phyloP scores from a whole-genome alignment of 2,113 vertebrate species.

The Eubucco bourcierii region DNA sequence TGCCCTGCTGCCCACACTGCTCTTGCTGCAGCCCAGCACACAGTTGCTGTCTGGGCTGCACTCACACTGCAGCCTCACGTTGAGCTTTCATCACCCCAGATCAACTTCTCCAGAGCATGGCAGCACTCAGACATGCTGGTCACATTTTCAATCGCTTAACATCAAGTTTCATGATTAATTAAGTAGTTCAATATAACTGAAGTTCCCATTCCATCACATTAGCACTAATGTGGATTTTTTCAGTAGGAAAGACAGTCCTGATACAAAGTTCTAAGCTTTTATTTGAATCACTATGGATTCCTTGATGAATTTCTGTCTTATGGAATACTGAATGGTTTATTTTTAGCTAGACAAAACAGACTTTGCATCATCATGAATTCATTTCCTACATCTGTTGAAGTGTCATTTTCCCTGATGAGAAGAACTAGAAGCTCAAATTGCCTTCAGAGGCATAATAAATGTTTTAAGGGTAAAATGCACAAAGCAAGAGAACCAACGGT shows the following conservation, averaged over 20 bases:
- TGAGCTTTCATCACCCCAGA: too few relatives aligned
- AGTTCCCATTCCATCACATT: neutral
- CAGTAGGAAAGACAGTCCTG: neutral
- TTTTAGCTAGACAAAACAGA: conserved; percentile 18
- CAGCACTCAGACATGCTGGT: neutral
- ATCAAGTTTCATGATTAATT: neutral
- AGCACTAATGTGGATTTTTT: neutral
- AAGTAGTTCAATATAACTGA: neutral
- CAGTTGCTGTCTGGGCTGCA: too few relatives aligned
- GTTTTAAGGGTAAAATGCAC: neutral
- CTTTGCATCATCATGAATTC: neutral
- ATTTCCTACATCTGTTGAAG: conserved; percentile 26
- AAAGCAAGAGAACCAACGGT: neutral
- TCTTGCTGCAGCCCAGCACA: too few relatives aligned
- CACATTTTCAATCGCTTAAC: neutral
- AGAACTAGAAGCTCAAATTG: conserved; percentile 38
- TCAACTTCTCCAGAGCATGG: neutral
- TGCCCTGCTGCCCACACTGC: too few relatives aligned
- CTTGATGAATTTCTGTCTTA: neutral
- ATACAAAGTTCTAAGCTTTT: neutral
- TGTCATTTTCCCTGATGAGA: conserved; percentile 15
- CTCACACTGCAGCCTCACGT: too few relatives aligned
- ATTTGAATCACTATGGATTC: neutral
- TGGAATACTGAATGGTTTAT: neutral
- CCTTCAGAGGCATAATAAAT: conserved; percentile 11